Evolutionary conservation across 2,888 invertebrate genomes (phyloP).

Genomic region (Cataglyphis livida): DNA sequence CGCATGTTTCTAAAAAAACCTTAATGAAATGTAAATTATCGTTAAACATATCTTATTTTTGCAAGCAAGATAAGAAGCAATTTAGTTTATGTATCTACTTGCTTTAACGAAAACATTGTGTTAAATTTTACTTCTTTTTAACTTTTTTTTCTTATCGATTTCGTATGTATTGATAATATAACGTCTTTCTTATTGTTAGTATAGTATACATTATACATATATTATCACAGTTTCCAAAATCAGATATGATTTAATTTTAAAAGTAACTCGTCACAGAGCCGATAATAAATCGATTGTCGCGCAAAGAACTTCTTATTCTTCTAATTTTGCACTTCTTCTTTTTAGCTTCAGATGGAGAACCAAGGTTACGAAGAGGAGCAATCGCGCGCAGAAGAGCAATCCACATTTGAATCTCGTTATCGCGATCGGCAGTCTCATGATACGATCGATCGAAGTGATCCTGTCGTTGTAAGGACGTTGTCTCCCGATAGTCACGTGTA

Average conservation of each 20-base stretch:
- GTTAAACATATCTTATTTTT: constrained; percentile 10
- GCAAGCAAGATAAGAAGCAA: not conserved
- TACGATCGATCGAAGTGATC: not conserved
- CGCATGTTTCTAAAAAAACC: not conserved
- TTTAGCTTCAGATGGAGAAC: constrained; percentile 82
- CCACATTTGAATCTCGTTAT: constrained; percentile 5
- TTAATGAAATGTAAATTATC: not conserved
- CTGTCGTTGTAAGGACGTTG: not conserved
- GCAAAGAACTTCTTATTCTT: not conserved
- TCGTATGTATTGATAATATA: not conserved
- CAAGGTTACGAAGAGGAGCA: constrained; percentile 82
- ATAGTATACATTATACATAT: not conserved
- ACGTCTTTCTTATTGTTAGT: not conserved
- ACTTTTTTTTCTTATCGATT: not conserved
- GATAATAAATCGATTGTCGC: not conserved
- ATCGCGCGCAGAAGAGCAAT: constrained; percentile 54
- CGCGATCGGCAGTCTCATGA: constrained; percentile 14
- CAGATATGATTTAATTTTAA: not conserved
- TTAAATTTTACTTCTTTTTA: not conserved
- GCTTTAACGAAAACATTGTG: not conserved
- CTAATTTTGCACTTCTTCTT: not conserved
- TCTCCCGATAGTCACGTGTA: constrained; percentile 79
- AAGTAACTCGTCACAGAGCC: not conserved
- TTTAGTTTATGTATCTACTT: not conserved
- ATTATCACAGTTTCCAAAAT: not conserved